These are phyloP conservation scores for Sylvia borin DNA, from an alignment of 2,797 vertebrate genomes.

Conservation along the genomic window DNA sequence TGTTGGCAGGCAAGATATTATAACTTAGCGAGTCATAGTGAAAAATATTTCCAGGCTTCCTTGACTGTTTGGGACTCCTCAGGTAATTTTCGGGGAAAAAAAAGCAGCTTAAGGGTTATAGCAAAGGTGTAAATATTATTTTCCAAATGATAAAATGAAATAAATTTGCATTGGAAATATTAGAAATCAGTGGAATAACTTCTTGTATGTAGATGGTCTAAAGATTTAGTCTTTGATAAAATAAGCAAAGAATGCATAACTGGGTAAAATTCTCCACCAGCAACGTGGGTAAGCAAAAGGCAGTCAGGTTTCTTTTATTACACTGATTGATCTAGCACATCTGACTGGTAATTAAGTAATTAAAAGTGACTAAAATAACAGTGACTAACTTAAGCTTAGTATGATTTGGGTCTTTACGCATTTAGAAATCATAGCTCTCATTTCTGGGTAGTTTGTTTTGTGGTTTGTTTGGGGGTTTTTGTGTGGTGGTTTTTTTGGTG, in stretches of 20 bases:
- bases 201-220: background rate
- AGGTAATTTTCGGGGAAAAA: background rate
- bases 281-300: background rate
- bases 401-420: accelerated
- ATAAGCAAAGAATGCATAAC: background rate
- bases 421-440: background rate
- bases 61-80: background rate
- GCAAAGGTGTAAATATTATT: background rate
- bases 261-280: background rate
- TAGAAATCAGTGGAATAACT: background rate
- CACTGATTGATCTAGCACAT: background rate
- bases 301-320: background rate
- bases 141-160: background rate
- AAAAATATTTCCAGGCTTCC: background rate
- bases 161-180: background rate
- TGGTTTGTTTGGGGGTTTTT: background rate
- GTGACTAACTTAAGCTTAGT: background rate
- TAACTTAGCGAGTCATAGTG: background rate
- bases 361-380: background rate
- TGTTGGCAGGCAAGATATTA: background rate
- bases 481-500: too few species aligned
- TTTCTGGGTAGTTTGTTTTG: background rate
- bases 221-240: background rate
- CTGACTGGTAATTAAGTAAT: background rate
- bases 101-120: background rate